Percentiles rank a stretch among this genome's conserved stretches.
Conservation (phyloP, 2,888 invertebrate genomes). For the Mythimna albipuncta region DNA sequence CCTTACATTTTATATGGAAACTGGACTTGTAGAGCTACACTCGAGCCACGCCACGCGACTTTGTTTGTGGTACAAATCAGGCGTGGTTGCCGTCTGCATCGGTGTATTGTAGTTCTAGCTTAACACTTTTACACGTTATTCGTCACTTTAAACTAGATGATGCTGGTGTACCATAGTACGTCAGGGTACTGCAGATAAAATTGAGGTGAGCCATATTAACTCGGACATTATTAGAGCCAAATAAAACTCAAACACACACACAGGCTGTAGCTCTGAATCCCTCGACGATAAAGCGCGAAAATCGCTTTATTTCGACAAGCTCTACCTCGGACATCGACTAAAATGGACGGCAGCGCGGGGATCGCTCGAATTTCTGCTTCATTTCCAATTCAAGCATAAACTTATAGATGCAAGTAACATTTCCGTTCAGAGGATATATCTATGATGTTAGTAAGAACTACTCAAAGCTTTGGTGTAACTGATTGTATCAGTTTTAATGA, state of each 20-base stretch:
- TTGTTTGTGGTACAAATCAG: no score
- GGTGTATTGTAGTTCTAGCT: no score
- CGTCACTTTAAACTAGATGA: not conserved
- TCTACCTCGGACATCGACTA: conserved; percentile 20
- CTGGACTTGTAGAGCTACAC: no score
- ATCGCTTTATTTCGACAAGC: conserved; percentile 42
- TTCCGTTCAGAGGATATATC: conserved; percentile 11
- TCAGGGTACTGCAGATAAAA: not conserved
- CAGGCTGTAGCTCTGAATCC: not conserved
- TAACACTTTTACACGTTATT: not conserved
- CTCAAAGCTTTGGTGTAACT: conserved; percentile 42
- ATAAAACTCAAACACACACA: conserved; percentile 10
- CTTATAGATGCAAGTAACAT: conserved; percentile 27
- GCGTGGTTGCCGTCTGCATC: no score
- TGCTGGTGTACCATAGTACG: not conserved
- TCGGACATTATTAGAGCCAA: not conserved
- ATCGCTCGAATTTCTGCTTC: conserved; percentile 19
- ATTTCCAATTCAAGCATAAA: conserved; percentile 38
- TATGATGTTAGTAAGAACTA: conserved; percentile 8
- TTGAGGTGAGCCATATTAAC: not conserved
- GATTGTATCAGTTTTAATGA: conserved; percentile 55
- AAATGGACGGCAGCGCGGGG: conserved; percentile 17
- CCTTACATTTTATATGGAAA: no score
- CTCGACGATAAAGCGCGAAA: conserved; percentile 22
- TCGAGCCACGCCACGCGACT: no score